phyloP scores from a whole-genome alignment of 2,888 invertebrate genomes.

The Dendrolimus pini region DNA sequence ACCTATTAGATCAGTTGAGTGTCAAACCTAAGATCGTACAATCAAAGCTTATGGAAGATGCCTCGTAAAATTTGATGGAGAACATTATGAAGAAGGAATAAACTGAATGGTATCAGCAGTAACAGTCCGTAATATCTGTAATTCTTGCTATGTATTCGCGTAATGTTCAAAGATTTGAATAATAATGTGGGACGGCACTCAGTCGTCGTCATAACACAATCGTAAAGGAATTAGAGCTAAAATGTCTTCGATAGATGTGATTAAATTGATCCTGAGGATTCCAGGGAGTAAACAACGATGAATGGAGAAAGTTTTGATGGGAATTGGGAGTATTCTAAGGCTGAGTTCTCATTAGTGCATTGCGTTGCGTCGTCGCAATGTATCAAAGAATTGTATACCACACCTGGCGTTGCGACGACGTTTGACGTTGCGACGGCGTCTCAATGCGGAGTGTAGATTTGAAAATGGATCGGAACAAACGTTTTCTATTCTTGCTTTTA shows the following conservation, averaged over 20 bases:
- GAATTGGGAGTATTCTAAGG: slow-evolving; percentile 13
- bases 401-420: too few species aligned
- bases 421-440: too few species aligned
- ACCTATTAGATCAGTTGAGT: too few species aligned
- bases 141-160: slow-evolving; percentile 27
- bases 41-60: slow-evolving; percentile 54
- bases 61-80: slow-evolving; percentile 56
- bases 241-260: slow-evolving; percentile 3
- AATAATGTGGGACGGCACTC: slow-evolving; percentile 17
- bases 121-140: slow-evolving; percentile 39
- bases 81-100: slow-evolving; percentile 46
- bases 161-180: slow-evolving; percentile 28
- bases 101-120: slow-evolving; percentile 35
- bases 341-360: too few species aligned
- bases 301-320: slow-evolving; percentile 25
- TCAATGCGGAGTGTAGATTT: too few species aligned
- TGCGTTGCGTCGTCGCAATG: too few species aligned
- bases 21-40: slow-evolving; percentile 28
- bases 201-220: neutral
- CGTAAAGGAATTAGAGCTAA: neutral
- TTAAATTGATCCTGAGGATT: slow-evolving; percentile 9
- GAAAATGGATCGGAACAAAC: too few species aligned
- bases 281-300: slow-evolving; percentile 19
- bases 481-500: too few species aligned
- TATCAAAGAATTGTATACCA: too few species aligned